phyloP scores from a whole-genome alignment of 2,113 vertebrate species.

The Todiramphus saurophagus region DNA sequence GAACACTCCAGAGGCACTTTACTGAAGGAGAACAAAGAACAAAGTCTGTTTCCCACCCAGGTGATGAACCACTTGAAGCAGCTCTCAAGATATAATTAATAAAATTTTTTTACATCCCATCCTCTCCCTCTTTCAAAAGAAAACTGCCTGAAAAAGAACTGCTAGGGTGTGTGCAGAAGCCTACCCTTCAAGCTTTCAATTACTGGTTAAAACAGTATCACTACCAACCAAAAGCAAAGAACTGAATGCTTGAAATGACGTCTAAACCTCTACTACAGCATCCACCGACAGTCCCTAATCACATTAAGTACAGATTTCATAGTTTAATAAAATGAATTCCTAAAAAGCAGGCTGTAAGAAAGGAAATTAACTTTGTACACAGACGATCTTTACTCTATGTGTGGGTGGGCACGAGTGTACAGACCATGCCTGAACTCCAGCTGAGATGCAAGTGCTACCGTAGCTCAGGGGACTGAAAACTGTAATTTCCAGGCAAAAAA shows the following conservation, averaged over 20 bases:
- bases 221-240: neutral
- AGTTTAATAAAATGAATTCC: neutral
- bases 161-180: too few relatives aligned
- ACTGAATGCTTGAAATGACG: neutral
- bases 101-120: neutral
- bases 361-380: neutral
- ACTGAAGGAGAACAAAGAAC: neutral
- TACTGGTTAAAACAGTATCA: neutral
- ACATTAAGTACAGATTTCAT: neutral
- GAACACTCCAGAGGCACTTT: neutral
- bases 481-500: neutral
- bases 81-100: neutral
- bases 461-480: neutral
- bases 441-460: slow-evolving; percentile 6
- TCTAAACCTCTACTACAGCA: neutral
- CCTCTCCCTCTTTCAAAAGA: neutral
- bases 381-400: neutral
- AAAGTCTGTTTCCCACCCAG: neutral
- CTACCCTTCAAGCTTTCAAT: neutral
- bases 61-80: neutral
- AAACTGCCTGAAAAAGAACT: too few relatives aligned
- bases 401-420: neutral
- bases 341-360: slow-evolving; percentile 18
- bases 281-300: neutral
- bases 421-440: slow-evolving; percentile 16